These are phyloP conservation scores for Eucidaris tribuloides DNA, from an alignment of 35 echinoderm and acorn worm species.

Conservation along the genomic window DNA sequence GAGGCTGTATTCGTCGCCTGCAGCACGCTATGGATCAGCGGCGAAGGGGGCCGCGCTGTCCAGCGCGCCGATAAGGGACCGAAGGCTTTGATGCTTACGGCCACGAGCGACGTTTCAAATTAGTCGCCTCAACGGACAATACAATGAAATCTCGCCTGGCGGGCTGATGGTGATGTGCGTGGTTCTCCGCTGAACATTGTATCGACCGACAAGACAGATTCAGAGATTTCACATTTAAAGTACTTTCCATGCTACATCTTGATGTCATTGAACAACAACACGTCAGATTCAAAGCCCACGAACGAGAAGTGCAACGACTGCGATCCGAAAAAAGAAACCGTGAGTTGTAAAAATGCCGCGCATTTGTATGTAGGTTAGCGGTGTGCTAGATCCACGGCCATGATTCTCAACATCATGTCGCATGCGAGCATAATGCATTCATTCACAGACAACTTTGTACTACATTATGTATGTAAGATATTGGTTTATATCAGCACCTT, in stretches of 20 bases:
- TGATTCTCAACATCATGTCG: too few relatives aligned
- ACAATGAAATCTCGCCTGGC: not conserved
- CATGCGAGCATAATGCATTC: too few relatives aligned
- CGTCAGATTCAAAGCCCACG: constrained; percentile 41
- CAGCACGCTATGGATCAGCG: not conserved
- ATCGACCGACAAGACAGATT: not conserved
- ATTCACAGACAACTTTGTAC: too few relatives aligned
- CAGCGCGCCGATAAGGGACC: constrained; percentile 14
- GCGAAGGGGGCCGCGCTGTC: not conserved
- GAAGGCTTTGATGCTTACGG: constrained; percentile 15
- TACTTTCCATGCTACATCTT: constrained; percentile 81
- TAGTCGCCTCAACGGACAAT: not conserved
- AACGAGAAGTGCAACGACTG: constrained; percentile 70
- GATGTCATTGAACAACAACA: constrained; percentile 95
- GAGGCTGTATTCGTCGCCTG: not conserved
- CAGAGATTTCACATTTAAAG: constrained; percentile 74
- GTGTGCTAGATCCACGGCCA: too few relatives aligned
- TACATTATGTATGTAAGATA: too few relatives aligned
- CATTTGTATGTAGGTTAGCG: too few relatives aligned
- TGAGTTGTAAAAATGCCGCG: constrained; percentile 3
- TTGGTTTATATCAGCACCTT: too few relatives aligned
- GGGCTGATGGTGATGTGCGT: not conserved
- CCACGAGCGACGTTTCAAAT: constrained; percentile 1
- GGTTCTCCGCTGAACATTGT: not conserved
- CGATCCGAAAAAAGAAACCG: constrained; percentile 82